phyloP scores from a whole-genome alignment of 2,113 vertebrate genomes.

The Pipa parva region DNA sequence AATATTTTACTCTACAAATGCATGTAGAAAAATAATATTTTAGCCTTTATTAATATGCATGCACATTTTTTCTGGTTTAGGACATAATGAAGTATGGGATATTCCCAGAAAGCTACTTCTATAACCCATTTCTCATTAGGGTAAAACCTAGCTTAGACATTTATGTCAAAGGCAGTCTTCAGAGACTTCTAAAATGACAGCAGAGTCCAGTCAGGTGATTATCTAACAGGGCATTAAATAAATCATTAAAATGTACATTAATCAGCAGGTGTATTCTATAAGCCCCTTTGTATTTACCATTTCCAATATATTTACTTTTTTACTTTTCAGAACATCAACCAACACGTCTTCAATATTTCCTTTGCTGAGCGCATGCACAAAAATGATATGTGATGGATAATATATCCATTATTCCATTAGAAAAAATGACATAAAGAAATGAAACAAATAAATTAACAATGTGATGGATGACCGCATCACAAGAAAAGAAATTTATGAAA shows the following conservation, averaged over 20 bases:
- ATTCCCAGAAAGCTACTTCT: conserved; percentile 36
- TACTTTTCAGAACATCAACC: neutral
- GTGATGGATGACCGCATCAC: conserved; percentile 30
- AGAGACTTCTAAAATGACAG: conserved; percentile 27
- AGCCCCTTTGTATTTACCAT: neutral
- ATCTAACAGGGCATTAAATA: conserved; percentile 29
- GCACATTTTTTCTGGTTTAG: conserved; percentile 27
- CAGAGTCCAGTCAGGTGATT: conserved; percentile 26
- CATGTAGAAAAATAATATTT: conserved; percentile 20
- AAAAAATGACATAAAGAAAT: conserved; percentile 7
- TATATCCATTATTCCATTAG: conserved; percentile 32
- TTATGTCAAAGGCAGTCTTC: conserved; percentile 40
- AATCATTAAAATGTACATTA: conserved; percentile 37
- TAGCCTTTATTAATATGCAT: conserved; percentile 25
- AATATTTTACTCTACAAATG: neutral
- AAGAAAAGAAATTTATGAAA: conserved; percentile 38
- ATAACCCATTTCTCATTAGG: conserved; percentile 39
- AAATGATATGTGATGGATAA: conserved; percentile 11
- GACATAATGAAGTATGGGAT: conserved; percentile 39
- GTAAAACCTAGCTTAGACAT: conserved; percentile 36
- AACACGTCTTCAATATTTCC: neutral
- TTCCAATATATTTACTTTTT: neutral
- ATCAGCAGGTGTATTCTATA: conserved; percentile 17
- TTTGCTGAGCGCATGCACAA: neutral
- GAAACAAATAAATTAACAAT: conserved; percentile 26